Conservation (phyloP, 2,797 vertebrate species). For the Cephalopachus bancanus region DNA sequence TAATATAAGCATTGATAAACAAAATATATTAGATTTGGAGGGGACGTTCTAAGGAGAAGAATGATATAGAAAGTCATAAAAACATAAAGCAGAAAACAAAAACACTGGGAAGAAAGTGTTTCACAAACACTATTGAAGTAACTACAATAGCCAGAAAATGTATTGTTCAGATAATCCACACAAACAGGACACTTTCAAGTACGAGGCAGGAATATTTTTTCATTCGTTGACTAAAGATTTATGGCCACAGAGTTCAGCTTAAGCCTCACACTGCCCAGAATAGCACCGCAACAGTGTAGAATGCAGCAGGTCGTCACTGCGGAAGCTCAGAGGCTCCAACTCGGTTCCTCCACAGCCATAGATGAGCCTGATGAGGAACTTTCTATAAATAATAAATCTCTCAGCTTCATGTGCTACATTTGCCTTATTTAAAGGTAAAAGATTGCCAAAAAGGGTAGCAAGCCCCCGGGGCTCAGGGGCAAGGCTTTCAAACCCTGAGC, state of each 20-base stretch:
- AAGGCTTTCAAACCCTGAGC: neutral
- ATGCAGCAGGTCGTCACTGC: no score
- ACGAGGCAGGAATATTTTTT: neutral
- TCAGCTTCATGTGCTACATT: neutral
- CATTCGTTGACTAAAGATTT: neutral
- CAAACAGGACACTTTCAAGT: neutral
- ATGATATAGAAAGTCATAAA: neutral
- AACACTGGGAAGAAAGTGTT: neutral
- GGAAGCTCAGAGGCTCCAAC: neutral
- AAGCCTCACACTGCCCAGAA: neutral
- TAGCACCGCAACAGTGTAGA: accelerated
- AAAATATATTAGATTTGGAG: neutral
- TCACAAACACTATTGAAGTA: neutral
- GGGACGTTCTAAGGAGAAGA: neutral
- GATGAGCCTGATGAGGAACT: neutral
- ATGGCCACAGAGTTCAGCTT: neutral
- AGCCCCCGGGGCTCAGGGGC: neutral
- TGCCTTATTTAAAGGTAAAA: neutral
- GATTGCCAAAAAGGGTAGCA: neutral
- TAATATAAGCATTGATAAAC: neutral
- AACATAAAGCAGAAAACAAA: neutral
- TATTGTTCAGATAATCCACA: neutral
- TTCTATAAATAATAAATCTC: conserved; percentile 36
- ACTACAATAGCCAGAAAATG: neutral
- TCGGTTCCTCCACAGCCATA: neutral